Evolutionary conservation across 2,888 invertebrate genomes (phyloP), one percentile per base, ranked within the genome.

Genomic region (Cerastoderma edule): DNA sequence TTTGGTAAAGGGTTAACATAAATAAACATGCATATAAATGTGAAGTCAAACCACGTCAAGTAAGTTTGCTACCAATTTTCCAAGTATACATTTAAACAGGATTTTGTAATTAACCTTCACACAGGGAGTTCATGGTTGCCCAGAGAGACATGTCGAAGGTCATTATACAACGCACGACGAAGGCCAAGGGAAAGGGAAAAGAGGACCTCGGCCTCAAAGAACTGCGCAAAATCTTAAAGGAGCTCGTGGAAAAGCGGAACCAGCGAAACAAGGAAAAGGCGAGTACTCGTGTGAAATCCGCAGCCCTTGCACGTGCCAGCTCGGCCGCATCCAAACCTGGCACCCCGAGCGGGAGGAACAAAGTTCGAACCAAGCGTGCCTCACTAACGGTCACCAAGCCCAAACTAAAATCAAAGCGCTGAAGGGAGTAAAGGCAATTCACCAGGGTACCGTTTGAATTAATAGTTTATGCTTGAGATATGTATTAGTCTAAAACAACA

Each of bases 91-190:
- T n/a, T n/a, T n/a, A n/a, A n/a, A n/a, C n/a, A n/a, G n/a, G n/a
- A n/a, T n/a, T n/a, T n/a, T n/a, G n/a, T n/a, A n/a, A 19, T 56
- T n/a, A 24, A 39, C 13, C 8, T 69, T 32, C 28, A n/a, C 32
- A 6, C 67, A 89, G 89, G 48, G 89, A 89, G 63, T 87, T 89
- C 72, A 88, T 88, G 87, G 84, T 80, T 22, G 87, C 85, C 6
- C 85, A 88, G 28, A 72, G 85, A 35, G 87, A 87, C 16, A 85
- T 84, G 69, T 80, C 85, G 1, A 83, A 87, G 44, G 76, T 81
- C 10, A 83, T 89, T 22, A 88, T 85, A 30, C 83, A 84, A 46
- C 66, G 89, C 35, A 82, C 83, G 46, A 85, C 87, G 30, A 83
- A 79, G 64, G 88, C 88, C 19, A 87, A 85, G 69, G 67, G 72